Evolutionary conservation across 2,113 vertebrate genomes (phyloP).

Genomic region (Neoarius graeffei): DNA sequence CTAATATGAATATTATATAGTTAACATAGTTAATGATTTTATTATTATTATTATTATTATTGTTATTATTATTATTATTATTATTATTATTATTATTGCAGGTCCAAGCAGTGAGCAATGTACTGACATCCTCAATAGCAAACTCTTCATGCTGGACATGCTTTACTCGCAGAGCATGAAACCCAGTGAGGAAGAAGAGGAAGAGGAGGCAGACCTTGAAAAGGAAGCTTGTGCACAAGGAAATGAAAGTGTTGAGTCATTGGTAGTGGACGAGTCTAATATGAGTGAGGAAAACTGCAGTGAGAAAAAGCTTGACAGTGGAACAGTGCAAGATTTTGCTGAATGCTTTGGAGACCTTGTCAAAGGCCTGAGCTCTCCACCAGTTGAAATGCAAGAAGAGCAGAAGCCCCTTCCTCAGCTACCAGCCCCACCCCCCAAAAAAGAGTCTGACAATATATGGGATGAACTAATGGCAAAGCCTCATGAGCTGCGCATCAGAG

Average conservation of each 20-base stretch:
- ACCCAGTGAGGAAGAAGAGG: constrained; percentile 78
- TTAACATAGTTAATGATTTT: neutral
- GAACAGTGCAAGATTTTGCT: constrained; percentile 82
- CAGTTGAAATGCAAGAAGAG: constrained; percentile 62
- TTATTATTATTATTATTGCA: constrained; percentile 55
- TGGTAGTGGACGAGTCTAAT: constrained; percentile 68
- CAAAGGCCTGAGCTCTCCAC: constrained; percentile 70
- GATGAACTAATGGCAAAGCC: constrained; percentile 95
- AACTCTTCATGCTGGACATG: constrained; percentile 97
- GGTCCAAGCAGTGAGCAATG: constrained; percentile 83
- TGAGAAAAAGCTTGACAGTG: constrained; percentile 73
- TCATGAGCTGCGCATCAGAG: constrained; percentile 90
- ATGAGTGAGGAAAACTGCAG: constrained; percentile 70
- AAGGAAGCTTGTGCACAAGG: constrained; percentile 65
- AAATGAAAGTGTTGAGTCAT: constrained; percentile 67
- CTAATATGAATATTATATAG: neutral
- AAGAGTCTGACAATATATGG: constrained; percentile 95
- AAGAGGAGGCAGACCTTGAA: constrained; percentile 73
- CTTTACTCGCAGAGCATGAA: constrained; percentile 93
- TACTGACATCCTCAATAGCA: constrained; percentile 88
- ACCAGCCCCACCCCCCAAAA: constrained; percentile 62
- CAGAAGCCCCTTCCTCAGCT: constrained; percentile 46
- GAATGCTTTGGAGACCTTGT: constrained; percentile 88
- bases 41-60: neutral
- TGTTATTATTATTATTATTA: neutral